phyloP scores from a whole-genome alignment of 1,140 invertebrate species.

The Grapholita molesta region DNA sequence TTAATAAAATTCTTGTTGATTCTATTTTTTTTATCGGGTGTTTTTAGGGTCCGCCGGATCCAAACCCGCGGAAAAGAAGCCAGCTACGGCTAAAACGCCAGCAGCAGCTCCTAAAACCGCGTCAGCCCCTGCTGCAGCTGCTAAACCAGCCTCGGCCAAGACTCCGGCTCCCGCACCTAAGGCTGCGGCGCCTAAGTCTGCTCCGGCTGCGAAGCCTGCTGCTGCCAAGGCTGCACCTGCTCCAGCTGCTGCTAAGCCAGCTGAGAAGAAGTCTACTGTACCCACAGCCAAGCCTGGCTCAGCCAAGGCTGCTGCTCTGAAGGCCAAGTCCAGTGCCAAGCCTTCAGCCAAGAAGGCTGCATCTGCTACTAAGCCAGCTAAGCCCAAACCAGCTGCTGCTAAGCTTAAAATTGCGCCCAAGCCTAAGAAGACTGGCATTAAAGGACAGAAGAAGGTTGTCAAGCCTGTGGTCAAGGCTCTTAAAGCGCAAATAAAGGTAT shows the following conservation, averaged over 20 bases:
- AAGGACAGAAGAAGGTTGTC: slow-evolving; percentile 78
- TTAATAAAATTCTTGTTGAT: neutral
- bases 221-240: slow-evolving; percentile 76
- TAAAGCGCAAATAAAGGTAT: slow-evolving; percentile 89
- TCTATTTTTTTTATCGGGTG: neutral
- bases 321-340: slow-evolving; percentile 79
- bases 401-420: slow-evolving; percentile 79
- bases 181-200: slow-evolving; percentile 54
- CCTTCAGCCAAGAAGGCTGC: slow-evolving; percentile 73
- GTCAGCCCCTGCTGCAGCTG: slow-evolving; percentile 32
- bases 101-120: slow-evolving; percentile 66
- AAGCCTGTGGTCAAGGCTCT: slow-evolving; percentile 82
- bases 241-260: slow-evolving; percentile 68
- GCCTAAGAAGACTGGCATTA: slow-evolving; percentile 81
- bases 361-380: slow-evolving; percentile 69
- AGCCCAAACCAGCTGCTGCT: slow-evolving; percentile 71
- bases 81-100: slow-evolving; percentile 78
- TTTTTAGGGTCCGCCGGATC: slow-evolving; percentile 49
- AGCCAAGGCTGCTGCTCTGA: slow-evolving; percentile 77
- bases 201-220: slow-evolving; percentile 66
- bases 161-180: slow-evolving; percentile 62
- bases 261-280: slow-evolving; percentile 70
- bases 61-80: slow-evolving; percentile 82
- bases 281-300: slow-evolving; percentile 73
- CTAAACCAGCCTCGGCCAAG: slow-evolving; percentile 63